Conservation (phyloP, 2,797 vertebrate genomes). For the Catharus ustulatus region DNA sequence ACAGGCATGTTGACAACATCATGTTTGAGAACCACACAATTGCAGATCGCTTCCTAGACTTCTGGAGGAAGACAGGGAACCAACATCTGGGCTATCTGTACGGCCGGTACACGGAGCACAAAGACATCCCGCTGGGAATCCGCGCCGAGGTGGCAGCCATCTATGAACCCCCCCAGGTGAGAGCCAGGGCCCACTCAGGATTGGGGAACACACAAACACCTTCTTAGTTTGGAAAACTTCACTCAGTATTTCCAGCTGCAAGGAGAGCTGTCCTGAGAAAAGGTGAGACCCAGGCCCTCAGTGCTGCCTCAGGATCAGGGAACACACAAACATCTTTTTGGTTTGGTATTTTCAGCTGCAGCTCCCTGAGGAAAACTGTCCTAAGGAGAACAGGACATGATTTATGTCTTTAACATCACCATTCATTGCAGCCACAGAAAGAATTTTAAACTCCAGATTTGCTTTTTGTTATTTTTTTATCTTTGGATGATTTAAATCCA, state of each 20-base stretch:
- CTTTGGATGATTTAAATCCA: not conserved
- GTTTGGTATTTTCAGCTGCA: not conserved
- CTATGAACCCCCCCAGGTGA: slow-evolving; percentile 97
- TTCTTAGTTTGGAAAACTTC: not conserved
- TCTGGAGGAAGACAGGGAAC: slow-evolving; percentile 97
- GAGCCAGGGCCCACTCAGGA: accelerated
- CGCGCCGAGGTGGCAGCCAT: slow-evolving; percentile 95
- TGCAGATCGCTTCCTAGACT: slow-evolving; percentile 97
- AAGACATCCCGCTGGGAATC: slow-evolving; percentile 95
- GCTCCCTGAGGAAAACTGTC: not conserved
- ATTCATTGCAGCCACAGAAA: not conserved
- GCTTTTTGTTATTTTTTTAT: not conserved
- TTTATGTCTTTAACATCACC: not conserved
- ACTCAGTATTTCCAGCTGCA: not conserved
- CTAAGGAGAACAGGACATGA: accelerated
- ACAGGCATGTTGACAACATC: slow-evolving; percentile 98
- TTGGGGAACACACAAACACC: accelerated
- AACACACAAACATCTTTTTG: accelerated
- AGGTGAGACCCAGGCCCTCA: slow-evolving; percentile 77
- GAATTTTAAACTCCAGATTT: not conserved
- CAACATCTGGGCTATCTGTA: slow-evolving; percentile 95
- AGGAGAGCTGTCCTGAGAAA: accelerated
- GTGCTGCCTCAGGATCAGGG: not conserved
- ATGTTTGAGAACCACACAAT: slow-evolving; percentile 99
- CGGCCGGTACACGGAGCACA: slow-evolving; percentile 95